Conservation (phyloP, 1,140 invertebrate genomes). For the Mizuhopecten yessoensis region DNA sequence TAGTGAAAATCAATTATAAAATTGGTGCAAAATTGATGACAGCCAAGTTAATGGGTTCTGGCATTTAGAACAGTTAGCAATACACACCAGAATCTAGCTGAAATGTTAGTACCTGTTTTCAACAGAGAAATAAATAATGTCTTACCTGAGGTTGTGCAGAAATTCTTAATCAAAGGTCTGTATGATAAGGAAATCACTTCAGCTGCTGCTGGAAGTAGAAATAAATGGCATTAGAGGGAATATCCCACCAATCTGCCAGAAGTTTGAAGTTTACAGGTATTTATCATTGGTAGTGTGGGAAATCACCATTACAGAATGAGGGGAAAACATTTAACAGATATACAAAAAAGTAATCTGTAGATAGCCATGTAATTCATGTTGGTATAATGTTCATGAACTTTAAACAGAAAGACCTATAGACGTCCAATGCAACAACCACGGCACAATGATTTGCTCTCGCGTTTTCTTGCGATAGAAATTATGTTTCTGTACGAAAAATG, state of each 20-base stretch:
- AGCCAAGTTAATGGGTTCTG: background rate
- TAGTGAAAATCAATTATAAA: too few species aligned
- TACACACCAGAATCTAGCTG: background rate
- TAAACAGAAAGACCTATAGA: too few species aligned
- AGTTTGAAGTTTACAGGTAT: background rate
- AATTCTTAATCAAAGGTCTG: background rate
- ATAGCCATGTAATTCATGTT: too few species aligned
- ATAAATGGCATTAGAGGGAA: background rate
- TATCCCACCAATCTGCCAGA: background rate
- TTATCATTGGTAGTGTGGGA: background rate
- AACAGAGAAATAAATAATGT: background rate
- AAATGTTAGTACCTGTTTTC: background rate
- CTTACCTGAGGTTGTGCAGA: background rate
- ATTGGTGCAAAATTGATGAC: too few species aligned
- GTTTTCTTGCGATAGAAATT: too few species aligned
- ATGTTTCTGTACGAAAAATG: too few species aligned
- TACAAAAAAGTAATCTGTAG: too few species aligned
- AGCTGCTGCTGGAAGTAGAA: background rate
- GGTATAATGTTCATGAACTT: too few species aligned
- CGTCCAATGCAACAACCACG: too few species aligned
- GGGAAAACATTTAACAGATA: too few species aligned
- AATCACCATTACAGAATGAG: too few species aligned
- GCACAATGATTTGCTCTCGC: too few species aligned
- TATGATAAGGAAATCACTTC: background rate
- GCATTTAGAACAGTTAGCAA: background rate